A percentile compares a stretch with the other conserved stretches of the same genome.
These are phyloP conservation scores for Darevskia mixta DNA, from an alignment of 2,797 vertebrate genomes.

Conservation along the genomic window DNA sequence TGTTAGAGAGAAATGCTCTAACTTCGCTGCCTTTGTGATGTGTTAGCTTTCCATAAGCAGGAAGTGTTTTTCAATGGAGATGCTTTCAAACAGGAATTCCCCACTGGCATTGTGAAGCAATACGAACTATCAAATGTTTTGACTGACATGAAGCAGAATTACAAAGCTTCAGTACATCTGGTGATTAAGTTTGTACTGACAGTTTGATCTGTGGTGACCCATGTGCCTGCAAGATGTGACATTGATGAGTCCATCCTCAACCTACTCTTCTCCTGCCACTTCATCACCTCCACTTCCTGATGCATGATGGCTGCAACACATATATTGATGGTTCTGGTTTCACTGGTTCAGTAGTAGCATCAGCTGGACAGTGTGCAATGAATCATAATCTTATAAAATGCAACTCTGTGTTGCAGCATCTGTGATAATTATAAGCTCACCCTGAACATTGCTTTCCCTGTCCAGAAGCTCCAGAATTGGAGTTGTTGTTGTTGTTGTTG, in stretches of 20 bases:
- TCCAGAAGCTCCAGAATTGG: neutral
- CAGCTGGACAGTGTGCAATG: neutral
- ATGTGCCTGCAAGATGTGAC: neutral
- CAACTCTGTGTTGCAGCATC: neutral
- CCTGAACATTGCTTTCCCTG: neutral
- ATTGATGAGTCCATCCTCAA: neutral
- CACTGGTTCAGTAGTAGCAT: no score
- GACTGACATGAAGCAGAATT: neutral
- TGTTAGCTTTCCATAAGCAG: neutral
- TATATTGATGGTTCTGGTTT: no score
- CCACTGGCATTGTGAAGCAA: neutral
- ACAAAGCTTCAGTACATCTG: neutral
- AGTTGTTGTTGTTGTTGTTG: no score
- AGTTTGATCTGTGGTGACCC: neutral
- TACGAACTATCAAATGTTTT: neutral
- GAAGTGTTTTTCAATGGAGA: neutral
- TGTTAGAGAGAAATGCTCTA: neutral
- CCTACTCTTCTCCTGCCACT: neutral
- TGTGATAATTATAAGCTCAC: neutral
- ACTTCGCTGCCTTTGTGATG: neutral
- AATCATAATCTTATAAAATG: neutral
- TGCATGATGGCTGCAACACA: neutral
- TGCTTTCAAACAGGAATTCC: neutral
- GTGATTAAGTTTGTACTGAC: neutral
- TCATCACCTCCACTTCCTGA: neutral